A percentile compares a stretch with the other conserved stretches of the same genome.
Evolutionary conservation across 2,888 invertebrate species (phyloP).

Genomic region (Monopis laevigella): DNA sequence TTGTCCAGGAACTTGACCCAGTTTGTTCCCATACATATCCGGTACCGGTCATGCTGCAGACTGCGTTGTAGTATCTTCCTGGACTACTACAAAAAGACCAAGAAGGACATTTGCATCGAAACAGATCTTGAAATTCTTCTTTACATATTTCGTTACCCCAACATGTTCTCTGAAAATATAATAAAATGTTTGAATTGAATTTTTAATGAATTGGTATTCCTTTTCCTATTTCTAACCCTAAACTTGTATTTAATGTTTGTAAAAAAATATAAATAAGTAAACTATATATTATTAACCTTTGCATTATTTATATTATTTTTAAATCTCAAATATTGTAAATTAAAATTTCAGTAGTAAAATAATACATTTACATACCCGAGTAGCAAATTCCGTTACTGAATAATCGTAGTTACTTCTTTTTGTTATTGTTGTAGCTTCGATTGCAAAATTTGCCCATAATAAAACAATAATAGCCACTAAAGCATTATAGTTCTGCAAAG

Average conservation of each 20-base stretch:
- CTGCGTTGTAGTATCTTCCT: constrained; percentile 89
- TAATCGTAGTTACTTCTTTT: constrained; percentile 83
- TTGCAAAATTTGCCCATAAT: constrained; percentile 41
- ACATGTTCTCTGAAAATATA: constrained; percentile 86
- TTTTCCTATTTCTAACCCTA: too few relatives aligned
- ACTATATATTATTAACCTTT: too few relatives aligned
- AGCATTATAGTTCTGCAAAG: constrained; percentile 47
- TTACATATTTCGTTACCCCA: constrained; percentile 96
- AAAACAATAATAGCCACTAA: constrained; percentile 40
- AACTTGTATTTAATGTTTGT: too few relatives aligned
- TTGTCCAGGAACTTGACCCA: constrained; percentile 53
- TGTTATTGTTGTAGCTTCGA: constrained; percentile 31
- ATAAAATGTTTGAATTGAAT: too few relatives aligned
- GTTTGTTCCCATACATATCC: constrained; percentile 93
- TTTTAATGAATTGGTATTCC: too few relatives aligned
- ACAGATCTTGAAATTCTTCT: constrained; percentile 87
- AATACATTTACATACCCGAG: constrained; percentile 85
- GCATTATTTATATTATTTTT: too few relatives aligned
- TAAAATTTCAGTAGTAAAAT: too few relatives aligned
- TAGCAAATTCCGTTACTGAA: constrained; percentile 82
- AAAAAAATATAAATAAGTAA: too few relatives aligned
- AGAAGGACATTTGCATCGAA: constrained; percentile 87
- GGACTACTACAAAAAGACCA: constrained; percentile 91
- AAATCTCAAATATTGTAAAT: too few relatives aligned
- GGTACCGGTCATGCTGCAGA: constrained; percentile 89